A percentile compares a stretch with the other conserved stretches of the same genome.
Conservation (phyloP, 2,888 invertebrate species). For the Drosophila incognita region DNA sequence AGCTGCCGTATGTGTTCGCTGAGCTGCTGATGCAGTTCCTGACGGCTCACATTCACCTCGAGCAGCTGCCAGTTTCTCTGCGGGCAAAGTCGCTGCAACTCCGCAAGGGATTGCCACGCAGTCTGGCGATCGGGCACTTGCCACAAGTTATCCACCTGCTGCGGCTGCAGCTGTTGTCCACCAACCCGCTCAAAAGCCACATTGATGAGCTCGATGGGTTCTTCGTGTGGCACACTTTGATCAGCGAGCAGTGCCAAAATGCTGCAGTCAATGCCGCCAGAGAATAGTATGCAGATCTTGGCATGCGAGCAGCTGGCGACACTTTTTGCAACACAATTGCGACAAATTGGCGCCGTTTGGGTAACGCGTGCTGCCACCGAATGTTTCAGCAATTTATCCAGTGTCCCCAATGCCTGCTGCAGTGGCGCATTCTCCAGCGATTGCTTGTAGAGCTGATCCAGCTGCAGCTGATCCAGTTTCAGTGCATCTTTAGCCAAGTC, state of each 20-base stretch:
- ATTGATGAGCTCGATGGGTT: conserved; percentile 95
- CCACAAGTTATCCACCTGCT: conserved; percentile 84
- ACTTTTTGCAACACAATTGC: conserved; percentile 18
- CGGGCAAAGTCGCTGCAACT: conserved; percentile 89
- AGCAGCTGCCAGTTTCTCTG: conserved; percentile 92
- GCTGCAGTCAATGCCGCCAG: conserved; percentile 98
- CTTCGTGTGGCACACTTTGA: conserved; percentile 87
- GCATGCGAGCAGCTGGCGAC: conserved; percentile 86
- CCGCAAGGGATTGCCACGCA: conserved; percentile 89
- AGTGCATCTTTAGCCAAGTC: background rate
- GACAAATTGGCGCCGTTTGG: conserved; percentile 59
- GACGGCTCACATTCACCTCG: conserved; percentile 90
- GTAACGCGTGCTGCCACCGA: conserved; percentile 58
- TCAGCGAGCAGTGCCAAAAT: conserved; percentile 93
- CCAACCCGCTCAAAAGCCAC: conserved; percentile 91
- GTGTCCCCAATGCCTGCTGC: conserved; percentile 19
- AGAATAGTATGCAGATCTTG: conserved; percentile 94
- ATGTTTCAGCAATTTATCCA: conserved; percentile 39
- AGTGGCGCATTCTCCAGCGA: conserved; percentile 38
- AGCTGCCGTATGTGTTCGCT: conserved; percentile 89
- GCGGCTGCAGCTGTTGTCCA: background rate
- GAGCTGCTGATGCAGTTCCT: conserved; percentile 88
- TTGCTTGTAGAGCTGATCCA: conserved; percentile 29
- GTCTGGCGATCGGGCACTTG: conserved; percentile 94
- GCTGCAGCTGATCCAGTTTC: background rate